phyloP scores from a whole-genome alignment of 2,888 invertebrate genomes.

The Heliconius ismenius region DNA sequence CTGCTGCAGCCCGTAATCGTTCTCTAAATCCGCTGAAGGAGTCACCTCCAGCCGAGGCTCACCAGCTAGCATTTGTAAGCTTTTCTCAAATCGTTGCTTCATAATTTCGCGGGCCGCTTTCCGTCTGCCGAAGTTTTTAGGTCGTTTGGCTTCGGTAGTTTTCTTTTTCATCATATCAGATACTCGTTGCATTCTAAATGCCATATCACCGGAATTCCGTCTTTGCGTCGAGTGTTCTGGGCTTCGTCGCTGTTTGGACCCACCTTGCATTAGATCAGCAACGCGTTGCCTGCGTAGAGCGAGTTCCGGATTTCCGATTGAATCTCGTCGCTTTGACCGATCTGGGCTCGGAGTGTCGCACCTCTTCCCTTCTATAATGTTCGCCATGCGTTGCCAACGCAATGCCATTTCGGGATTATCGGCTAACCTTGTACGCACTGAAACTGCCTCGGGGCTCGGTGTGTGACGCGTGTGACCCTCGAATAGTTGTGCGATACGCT shows the following conservation, averaged over 20 bases:
- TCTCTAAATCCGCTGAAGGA: constrained; percentile 87
- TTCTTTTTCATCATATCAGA: constrained; percentile 89
- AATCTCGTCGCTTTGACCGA: constrained; percentile 54
- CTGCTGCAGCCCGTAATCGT: constrained; percentile 90
- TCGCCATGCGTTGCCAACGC: constrained; percentile 66
- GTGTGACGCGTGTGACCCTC: constrained; percentile 62
- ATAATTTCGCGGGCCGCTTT: constrained; percentile 83
- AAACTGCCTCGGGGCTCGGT: constrained; percentile 59
- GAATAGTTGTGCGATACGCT: constrained; percentile 65
- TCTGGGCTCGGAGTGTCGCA: constrained; percentile 62
- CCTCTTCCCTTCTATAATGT: constrained; percentile 68
- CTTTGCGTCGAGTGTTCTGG: constrained; percentile 50
- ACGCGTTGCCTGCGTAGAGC: constrained; percentile 64
- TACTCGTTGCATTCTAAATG: constrained; percentile 86
- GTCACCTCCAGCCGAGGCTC: constrained; percentile 84
- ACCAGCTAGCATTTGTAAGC: constrained; percentile 91
- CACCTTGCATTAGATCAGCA: constrained; percentile 62
- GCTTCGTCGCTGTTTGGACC: constrained; percentile 48
- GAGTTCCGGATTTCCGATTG: constrained; percentile 65
- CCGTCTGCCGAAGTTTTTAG: constrained; percentile 59
- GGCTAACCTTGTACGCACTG: constrained; percentile 55
- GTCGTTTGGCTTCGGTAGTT: constrained; percentile 72
- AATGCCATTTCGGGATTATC: constrained; percentile 62
- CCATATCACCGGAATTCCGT: constrained; percentile 68
- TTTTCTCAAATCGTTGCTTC: constrained; percentile 92